A percentile compares a stretch with the other conserved stretches of the same genome.
phyloP scores from a whole-genome alignment of 2,113 vertebrate species.

The Oophaga pumilio region DNA sequence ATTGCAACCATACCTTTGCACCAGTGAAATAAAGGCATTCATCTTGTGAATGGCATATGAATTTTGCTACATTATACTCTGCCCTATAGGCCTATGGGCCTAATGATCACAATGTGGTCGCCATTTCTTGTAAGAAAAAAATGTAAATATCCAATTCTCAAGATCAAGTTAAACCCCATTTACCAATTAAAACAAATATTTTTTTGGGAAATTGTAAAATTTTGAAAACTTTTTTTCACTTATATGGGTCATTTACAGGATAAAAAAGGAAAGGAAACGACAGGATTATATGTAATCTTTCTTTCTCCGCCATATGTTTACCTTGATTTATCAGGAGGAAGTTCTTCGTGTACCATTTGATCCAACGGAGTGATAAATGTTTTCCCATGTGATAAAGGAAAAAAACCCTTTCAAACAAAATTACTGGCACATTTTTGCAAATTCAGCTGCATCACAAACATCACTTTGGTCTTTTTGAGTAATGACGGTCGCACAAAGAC shows the following conservation, averaged over 20 bases:
- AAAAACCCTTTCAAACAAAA: slow-evolving; percentile 22
- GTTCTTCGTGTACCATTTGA: slow-evolving; percentile 40
- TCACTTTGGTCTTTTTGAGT: slow-evolving; percentile 2
- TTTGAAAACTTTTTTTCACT: background rate
- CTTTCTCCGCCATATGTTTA: slow-evolving; percentile 1
- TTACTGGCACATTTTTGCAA: slow-evolving; percentile 37
- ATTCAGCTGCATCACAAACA: slow-evolving; percentile 30
- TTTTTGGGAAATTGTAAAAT: background rate
- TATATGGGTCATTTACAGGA: background rate
- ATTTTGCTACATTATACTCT: background rate
- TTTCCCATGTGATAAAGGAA: slow-evolving; percentile 18
- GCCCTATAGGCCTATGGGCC: background rate
- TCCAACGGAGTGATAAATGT: slow-evolving; percentile 18
- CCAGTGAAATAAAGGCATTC: too few species aligned
- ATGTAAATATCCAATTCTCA: background rate
- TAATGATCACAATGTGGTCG: background rate
- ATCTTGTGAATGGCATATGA: background rate
- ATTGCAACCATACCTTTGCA: too few species aligned
- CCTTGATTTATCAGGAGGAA: slow-evolving; percentile 14
- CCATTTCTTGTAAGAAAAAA: background rate
- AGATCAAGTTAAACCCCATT: background rate
- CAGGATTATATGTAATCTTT: background rate
- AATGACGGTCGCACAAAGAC: background rate
- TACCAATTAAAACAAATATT: background rate
- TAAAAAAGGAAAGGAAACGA: background rate